Conservation (phyloP, 2,113 vertebrate species). For the Tragelaphus strepsiceros region DNA sequence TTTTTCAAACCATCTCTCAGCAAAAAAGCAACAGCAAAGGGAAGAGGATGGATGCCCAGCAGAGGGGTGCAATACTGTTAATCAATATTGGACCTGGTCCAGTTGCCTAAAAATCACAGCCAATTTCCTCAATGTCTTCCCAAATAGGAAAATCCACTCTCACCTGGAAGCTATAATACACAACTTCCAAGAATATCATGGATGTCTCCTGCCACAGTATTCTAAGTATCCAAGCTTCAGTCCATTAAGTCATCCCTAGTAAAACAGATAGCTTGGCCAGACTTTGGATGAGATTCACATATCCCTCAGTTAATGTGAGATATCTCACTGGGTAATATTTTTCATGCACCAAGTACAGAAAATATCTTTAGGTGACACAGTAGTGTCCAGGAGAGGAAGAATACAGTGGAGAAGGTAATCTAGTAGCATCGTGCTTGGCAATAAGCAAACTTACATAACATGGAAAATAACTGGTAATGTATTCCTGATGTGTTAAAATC, state of each 20-base stretch:
- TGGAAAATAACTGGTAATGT: background rate
- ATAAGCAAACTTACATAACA: background rate
- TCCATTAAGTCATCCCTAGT: background rate
- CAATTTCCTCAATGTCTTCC: conserved; percentile 13
- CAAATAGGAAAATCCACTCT: conserved; percentile 28
- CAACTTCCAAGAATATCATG: conserved; percentile 5
- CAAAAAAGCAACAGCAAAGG: background rate
- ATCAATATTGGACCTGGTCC: background rate
- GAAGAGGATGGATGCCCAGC: background rate
- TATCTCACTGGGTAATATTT: background rate
- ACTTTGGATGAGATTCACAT: background rate
- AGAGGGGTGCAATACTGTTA: background rate
- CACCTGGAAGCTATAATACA: background rate
- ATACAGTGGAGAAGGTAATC: background rate
- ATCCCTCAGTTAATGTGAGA: background rate
- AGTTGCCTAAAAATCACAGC: conserved; percentile 4
- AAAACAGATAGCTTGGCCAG: background rate
- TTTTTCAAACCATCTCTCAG: conserved; percentile 5
- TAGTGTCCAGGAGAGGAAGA: background rate
- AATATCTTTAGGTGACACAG: background rate
- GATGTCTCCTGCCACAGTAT: background rate
- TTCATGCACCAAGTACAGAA: background rate
- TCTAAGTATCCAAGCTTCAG: background rate
- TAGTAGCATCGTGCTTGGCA: background rate
- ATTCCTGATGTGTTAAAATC: conserved; percentile 4